These are phyloP conservation scores for Toxotes jaculatrix DNA, from an alignment of 2,113 vertebrate species.

Conservation along the genomic window DNA sequence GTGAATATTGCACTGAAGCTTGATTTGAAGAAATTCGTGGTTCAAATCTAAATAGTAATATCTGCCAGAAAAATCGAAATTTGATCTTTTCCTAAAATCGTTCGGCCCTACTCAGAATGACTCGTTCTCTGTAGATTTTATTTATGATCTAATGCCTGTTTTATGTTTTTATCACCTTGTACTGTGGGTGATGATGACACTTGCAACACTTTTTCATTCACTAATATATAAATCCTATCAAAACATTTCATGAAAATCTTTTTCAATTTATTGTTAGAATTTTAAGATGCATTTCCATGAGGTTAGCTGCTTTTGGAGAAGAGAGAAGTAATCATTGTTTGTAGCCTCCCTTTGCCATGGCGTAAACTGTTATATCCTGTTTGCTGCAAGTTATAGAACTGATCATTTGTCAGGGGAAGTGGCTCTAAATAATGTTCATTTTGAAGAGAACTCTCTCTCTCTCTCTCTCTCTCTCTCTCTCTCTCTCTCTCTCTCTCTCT, in stretches of 20 bases:
- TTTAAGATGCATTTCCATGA: background rate
- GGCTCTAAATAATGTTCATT: background rate
- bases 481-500: too few species aligned
- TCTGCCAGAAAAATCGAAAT: too few species aligned
- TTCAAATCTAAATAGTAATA: too few species aligned
- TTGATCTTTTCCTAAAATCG: too few species aligned
- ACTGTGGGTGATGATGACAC: too few species aligned
- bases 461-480: too few species aligned
- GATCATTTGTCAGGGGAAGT: background rate
- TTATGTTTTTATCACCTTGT: background rate
- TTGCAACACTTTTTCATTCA: background rate
- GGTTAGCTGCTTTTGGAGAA: background rate
- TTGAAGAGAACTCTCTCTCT: too few species aligned
- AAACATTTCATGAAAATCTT: background rate
- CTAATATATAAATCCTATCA: background rate
- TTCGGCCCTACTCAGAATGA: background rate
- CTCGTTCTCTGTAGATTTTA: background rate
- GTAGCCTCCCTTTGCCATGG: background rate
- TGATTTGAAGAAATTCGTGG: too few species aligned
- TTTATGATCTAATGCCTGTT: background rate
- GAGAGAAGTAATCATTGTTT: background rate
- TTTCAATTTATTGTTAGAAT: too few species aligned
- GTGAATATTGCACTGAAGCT: too few species aligned
- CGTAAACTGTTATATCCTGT: conserved; percentile 18
- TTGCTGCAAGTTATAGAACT: conserved; percentile 17